phyloP scores from a whole-genome alignment of 2,888 invertebrate species.

The Willowsia nigromaculata region DNA sequence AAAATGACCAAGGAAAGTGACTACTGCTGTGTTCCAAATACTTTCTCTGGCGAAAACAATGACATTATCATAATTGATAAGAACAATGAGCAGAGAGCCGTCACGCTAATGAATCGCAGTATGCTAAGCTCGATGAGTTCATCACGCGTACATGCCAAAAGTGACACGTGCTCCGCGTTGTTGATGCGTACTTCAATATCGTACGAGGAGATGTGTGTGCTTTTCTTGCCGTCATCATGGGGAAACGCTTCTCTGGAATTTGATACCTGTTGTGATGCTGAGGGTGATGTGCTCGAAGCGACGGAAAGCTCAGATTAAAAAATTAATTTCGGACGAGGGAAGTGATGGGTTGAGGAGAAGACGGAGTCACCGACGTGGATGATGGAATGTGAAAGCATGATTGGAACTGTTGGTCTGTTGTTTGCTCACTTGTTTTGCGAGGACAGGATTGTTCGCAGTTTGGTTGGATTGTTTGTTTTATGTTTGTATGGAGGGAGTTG shows the following conservation, averaged over 20 bases:
- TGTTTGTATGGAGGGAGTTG: not conserved
- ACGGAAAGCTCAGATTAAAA: not conserved
- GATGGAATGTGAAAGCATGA: slow-evolving; percentile 61
- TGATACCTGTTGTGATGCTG: slow-evolving; percentile 31
- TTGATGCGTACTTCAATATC: not conserved
- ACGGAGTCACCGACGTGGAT: slow-evolving; percentile 14
- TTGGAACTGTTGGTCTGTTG: slow-evolving; percentile 12
- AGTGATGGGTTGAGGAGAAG: slow-evolving; percentile 63
- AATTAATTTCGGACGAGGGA: not conserved
- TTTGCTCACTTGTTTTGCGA: slow-evolving; percentile 24
- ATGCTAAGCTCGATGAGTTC: not conserved
- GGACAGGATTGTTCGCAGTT: not conserved
- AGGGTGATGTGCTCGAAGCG: not conserved
- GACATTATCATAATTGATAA: not conserved
- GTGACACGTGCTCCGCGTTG: slow-evolving; percentile 43
- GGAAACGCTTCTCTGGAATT: slow-evolving; percentile 19
- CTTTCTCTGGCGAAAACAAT: not conserved
- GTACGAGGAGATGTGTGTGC: not conserved
- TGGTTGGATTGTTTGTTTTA: not conserved
- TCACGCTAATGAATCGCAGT: not conserved
- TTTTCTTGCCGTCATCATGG: not conserved
- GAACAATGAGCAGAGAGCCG: not conserved
- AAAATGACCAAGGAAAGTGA: slow-evolving; percentile 25
- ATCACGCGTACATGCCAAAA: slow-evolving; percentile 13
- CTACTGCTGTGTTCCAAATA: slow-evolving; percentile 15